Conservation (phyloP, 2,113 vertebrate species). For the Thinocorus orbignyianus region DNA sequence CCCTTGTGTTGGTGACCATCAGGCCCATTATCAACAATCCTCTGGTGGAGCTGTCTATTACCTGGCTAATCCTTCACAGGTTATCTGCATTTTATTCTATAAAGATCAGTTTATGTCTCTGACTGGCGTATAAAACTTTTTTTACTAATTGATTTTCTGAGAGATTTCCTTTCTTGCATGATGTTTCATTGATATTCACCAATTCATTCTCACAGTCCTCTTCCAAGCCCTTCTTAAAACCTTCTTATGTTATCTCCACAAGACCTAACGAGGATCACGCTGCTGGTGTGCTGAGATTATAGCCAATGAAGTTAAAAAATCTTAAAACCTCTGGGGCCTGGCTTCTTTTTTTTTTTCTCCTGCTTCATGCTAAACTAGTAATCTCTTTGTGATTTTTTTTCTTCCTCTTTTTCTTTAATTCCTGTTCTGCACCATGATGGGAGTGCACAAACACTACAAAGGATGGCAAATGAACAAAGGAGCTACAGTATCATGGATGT, state of each 20-base stretch:
- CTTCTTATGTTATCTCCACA: neutral
- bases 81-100: neutral
- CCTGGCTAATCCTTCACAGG: neutral
- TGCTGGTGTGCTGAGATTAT: neutral
- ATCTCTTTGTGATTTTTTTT: neutral
- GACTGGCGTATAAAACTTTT: neutral
- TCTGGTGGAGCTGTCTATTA: neutral
- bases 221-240: neutral
- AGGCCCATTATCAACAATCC: neutral
- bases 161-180: neutral
- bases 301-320: neutral
- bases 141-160: neutral
- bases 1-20: neutral
- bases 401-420: neutral
- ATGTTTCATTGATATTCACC: neutral
- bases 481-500: neutral
- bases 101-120: neutral
- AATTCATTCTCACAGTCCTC: neutral
- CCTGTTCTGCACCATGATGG: neutral
- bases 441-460: neutral
- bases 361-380: neutral
- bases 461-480: neutral
- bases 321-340: neutral
- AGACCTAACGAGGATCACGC: neutral
- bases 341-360: neutral